Conservation (phyloP, 1,140 invertebrate genomes). For the Sitodiplosis mosellana region DNA sequence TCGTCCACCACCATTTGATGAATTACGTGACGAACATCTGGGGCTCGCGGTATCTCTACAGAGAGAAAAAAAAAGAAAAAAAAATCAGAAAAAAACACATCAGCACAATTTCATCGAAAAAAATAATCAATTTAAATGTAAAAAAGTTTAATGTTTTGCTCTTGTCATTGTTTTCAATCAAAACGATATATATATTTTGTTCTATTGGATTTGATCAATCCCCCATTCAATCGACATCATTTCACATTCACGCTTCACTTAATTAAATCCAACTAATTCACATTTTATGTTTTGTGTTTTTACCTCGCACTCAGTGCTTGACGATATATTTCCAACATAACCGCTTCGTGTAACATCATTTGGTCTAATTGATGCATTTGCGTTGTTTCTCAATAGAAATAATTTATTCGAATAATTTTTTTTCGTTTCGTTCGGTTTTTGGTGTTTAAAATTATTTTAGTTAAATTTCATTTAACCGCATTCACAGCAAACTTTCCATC, state of each 20-base stretch:
- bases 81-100: too few relatives aligned
- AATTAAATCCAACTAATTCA: too few relatives aligned
- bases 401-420: too few relatives aligned
- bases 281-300: constrained; percentile 6
- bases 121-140: constrained; percentile 3
- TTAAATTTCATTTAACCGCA: too few relatives aligned
- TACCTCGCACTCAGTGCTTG: constrained; percentile 25
- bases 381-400: background rate
- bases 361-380: constrained; percentile 3
- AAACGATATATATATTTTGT: too few relatives aligned
- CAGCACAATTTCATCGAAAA: constrained; percentile 6
- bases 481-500: too few relatives aligned
- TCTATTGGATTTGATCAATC: too few relatives aligned
- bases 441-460: too few relatives aligned
- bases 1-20: constrained; percentile 43
- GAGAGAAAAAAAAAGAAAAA: constrained; percentile 19
- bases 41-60: constrained; percentile 56
- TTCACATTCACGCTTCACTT: too few relatives aligned
- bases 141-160: background rate
- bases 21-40: constrained; percentile 59
- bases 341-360: constrained; percentile 27
- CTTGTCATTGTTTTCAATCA: background rate
- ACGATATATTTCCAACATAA: constrained; percentile 26
- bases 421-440: too few relatives aligned
- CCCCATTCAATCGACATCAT: too few relatives aligned